Percentiles rank a stretch among this genome's conserved stretches.
phyloP scores from a whole-genome alignment of 1,140 invertebrate species.

The Macrotrachela quadricornifera region DNA sequence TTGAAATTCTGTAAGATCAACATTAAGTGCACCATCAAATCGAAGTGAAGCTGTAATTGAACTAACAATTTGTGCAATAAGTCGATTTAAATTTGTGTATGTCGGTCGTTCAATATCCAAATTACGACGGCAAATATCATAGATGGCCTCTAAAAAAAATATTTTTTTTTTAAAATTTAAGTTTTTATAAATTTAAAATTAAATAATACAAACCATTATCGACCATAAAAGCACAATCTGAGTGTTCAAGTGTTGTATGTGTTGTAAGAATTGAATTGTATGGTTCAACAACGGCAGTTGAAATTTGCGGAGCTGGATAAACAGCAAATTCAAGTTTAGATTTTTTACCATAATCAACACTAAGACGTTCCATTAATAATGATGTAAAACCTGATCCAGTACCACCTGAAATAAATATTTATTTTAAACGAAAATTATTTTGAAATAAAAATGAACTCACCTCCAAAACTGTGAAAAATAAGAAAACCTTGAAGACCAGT shows the following conservation, averaged over 20 bases:
- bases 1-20: conserved; percentile 63
- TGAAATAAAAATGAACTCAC: conserved; percentile 19
- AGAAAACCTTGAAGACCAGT: conserved; percentile 64
- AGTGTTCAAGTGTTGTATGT: conserved; percentile 23
- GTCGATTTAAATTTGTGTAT: conserved; percentile 55
- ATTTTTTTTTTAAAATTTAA: no score
- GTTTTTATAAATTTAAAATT: no score
- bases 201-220: conserved; percentile 37
- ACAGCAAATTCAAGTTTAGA: conserved; percentile 17
- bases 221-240: conserved; percentile 40
- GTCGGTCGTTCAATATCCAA: conserved; percentile 50
- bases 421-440: no score
- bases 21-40: conserved; percentile 63
- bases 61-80: conserved; percentile 47
- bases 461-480: conserved; percentile 30
- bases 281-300: conserved; percentile 31
- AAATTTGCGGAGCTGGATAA: conserved; percentile 29
- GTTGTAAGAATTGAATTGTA: conserved; percentile 33
- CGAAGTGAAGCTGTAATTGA: conserved; percentile 40
- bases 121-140: conserved; percentile 50
- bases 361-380: conserved; percentile 66
- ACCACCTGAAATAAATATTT: conserved; percentile 25
- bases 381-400: conserved; percentile 71
- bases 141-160: conserved; percentile 45
- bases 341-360: conserved; percentile 40